phyloP scores from a whole-genome alignment of 2,113 vertebrate genomes.

The Candoia aspera region DNA sequence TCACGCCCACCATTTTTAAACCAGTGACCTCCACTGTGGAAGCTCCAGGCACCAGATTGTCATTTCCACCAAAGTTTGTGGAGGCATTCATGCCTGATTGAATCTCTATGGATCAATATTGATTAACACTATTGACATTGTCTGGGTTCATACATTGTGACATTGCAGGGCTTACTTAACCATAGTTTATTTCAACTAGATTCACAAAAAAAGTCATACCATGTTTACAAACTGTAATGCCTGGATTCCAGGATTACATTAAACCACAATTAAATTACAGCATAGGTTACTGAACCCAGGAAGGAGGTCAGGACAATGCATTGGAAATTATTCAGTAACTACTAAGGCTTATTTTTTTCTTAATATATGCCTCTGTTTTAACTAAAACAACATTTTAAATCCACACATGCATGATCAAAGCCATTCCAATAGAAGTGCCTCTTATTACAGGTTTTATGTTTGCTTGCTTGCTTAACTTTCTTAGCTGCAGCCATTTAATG shows the following conservation, averaged over 20 bases:
- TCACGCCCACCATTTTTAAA: too few relatives aligned
- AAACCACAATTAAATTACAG: too few relatives aligned
- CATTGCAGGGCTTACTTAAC: too few relatives aligned
- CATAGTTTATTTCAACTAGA: too few relatives aligned
- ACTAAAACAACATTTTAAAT: not conserved
- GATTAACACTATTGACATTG: too few relatives aligned
- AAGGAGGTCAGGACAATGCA: slow-evolving; percentile 4
- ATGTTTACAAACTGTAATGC: too few relatives aligned
- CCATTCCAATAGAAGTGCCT: slow-evolving; percentile 7
- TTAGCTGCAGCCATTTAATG: slow-evolving; percentile 28
- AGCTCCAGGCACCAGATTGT: too few relatives aligned
- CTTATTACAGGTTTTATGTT: slow-evolving; percentile 16
- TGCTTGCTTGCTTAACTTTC: slow-evolving; percentile 13
- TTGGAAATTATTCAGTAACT: not conserved
- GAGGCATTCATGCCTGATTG: not conserved
- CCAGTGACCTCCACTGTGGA: too few relatives aligned
- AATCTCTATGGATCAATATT: not conserved
- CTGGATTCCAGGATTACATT: too few relatives aligned
- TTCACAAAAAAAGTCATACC: too few relatives aligned
- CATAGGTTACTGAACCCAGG: not conserved
- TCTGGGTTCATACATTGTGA: too few relatives aligned
- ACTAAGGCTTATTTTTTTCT: not conserved
- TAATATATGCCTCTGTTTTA: not conserved
- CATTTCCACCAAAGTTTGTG: too few relatives aligned
- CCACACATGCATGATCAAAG: not conserved